Evolutionary conservation across 2,113 vertebrate genomes (phyloP).

Genomic region (Colistium nudipinnis): DNA sequence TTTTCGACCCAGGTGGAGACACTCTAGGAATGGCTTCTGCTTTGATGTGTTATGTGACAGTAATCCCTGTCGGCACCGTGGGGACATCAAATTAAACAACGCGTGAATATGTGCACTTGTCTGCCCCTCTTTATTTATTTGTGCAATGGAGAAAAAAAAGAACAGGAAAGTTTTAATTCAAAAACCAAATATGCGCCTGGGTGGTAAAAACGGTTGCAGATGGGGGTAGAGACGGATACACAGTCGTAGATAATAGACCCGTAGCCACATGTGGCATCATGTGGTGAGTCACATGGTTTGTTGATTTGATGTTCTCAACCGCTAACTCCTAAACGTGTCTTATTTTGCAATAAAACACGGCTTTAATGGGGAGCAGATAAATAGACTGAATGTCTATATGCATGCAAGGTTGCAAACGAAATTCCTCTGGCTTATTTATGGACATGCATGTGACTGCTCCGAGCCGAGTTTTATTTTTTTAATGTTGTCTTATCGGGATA

Average conservation of each 20-base stretch:
- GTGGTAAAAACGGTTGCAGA: constrained; percentile 10
- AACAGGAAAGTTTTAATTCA: constrained; percentile 14
- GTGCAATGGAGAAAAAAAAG: neutral
- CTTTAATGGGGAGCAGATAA: constrained; percentile 3
- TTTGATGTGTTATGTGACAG: neutral
- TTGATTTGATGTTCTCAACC: constrained; percentile 1
- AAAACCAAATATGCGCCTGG: neutral
- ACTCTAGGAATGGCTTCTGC: neutral
- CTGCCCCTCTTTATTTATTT: neutral
- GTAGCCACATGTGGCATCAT: constrained; percentile 39
- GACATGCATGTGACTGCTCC: neutral
- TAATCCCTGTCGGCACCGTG: neutral
- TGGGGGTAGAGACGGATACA: neutral
- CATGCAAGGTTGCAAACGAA: neutral
- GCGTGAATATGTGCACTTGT: neutral
- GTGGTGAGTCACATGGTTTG: constrained; percentile 27
- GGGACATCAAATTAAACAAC: neutral
- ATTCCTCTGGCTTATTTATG: neutral
- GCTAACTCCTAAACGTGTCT: constrained; percentile 1
- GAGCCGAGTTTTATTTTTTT: neutral
- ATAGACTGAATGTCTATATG: neutral
- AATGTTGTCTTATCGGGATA: neutral
- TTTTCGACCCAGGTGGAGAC: constrained; percentile 13
- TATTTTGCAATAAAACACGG: neutral
- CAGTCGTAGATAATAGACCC: constrained; percentile 23